Evolutionary conservation across 1,140 invertebrate genomes (phyloP).

Genomic region (Hermetia illucens): DNA sequence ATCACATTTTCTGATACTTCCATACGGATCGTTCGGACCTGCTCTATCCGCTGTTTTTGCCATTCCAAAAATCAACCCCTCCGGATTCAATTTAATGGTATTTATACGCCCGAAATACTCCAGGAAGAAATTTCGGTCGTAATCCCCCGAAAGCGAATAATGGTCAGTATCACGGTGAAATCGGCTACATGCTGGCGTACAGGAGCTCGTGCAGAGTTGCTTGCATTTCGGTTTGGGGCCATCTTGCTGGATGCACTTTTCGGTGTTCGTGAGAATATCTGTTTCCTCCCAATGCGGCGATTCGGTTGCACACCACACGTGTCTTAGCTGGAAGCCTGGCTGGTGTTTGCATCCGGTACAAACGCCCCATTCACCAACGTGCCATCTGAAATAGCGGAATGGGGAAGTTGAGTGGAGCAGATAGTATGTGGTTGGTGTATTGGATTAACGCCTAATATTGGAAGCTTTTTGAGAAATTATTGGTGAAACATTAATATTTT

Average conservation of each 20-base stretch:
- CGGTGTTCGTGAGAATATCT: background rate
- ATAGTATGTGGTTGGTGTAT: background rate
- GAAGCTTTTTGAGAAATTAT: too few species aligned
- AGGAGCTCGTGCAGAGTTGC: background rate
- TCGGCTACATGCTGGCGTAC: background rate
- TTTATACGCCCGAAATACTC: too few species aligned
- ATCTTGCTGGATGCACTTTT: background rate
- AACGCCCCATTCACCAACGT: conserved; percentile 34
- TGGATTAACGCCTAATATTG: too few species aligned
- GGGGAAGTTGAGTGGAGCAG: background rate
- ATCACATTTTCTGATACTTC: too few species aligned
- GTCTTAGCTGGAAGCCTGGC: conserved; percentile 27
- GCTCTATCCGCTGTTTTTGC: background rate
- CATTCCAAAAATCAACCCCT: background rate
- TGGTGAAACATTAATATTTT: too few species aligned
- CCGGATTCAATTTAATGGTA: too few species aligned
- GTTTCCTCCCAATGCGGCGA: conserved; percentile 11
- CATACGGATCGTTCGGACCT: background rate
- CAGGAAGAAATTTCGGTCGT: too few species aligned
- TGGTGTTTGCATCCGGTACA: conserved; percentile 34
- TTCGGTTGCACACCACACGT: conserved; percentile 34
- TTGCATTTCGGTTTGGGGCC: background rate
- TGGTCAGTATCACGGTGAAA: too few species aligned
- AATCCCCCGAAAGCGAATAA: too few species aligned
- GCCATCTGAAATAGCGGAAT: conserved; percentile 27